Base-by-base conservation (phyloP, 2,797 vertebrate genomes). In the Cuculus canorus region DNA sequence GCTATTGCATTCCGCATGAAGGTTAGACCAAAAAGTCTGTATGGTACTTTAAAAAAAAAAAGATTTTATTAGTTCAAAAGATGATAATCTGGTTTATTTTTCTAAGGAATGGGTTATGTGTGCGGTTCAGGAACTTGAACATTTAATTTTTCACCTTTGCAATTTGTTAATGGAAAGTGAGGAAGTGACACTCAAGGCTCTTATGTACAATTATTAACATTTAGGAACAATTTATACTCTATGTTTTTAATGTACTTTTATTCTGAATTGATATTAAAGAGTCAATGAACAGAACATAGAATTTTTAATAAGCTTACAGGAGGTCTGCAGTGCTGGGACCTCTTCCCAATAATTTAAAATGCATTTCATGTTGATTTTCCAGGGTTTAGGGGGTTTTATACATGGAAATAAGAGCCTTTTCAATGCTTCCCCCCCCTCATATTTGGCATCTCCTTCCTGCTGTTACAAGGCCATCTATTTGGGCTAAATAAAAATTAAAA, bases 341-440 rank as follows among this genome's bases (percentile, higher is more conserved):
- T 92, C 48, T 83, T 90, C 47, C 13, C 32, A 23, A 8, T 52
- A 35, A 61, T 59, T 91, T 65, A 68, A 85, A 90, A 94, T 93
- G 88, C 73, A 86, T 93, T 96, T 86, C 30, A 21, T 50, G 71
- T 83, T 91, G 76, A 65, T 91, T 94, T 95, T 85, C 89, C 90
- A 90, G 94, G 92, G 91, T 86, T 93, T 81, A 73, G 54, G 71
- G 86, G 43, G 60, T 50, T 71, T 86, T 61, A 33, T 66, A 52
- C 27, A 54, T 63, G 66, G 79, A 95, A 57, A 35, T 35, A 50
- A 73, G 33, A 63, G 13, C 56, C 54, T 92, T 86, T 85, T 89
- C 32, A 35, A 32, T 78, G 73, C 48, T 90, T 86, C 53, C 65
- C 89, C 41, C 54, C 88, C 45, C 59, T 61, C 25, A 23, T 35